These are phyloP conservation scores for Bos javanicus DNA, from an alignment of 2,113 vertebrate genomes.

Conservation along the genomic window DNA sequence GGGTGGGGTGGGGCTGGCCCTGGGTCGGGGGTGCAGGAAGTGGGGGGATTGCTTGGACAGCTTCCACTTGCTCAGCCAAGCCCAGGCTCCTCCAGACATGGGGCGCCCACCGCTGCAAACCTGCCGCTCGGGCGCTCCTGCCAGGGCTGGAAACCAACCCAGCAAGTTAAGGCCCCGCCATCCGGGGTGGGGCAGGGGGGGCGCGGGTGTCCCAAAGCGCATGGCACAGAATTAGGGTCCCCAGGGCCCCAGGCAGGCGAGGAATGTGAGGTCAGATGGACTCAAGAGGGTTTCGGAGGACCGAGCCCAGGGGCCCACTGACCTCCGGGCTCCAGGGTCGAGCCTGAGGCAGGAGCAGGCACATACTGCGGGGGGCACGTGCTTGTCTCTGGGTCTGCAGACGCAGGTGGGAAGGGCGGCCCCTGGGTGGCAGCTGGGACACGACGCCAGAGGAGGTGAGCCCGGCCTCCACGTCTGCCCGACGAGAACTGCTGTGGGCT, in stretches of 20 bases:
- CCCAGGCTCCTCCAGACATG: background rate
- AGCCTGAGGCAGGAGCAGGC: background rate
- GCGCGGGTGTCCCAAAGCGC: fast-evolving
- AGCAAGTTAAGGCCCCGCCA: background rate
- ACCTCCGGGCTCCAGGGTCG: fast-evolving
- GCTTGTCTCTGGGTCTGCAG: background rate
- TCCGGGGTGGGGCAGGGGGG: background rate
- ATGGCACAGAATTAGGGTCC: background rate
- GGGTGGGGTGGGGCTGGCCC: background rate
- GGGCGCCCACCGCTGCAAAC: no score
- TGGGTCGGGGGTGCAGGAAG: fast-evolving
- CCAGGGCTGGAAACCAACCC: no score
- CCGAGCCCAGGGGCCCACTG: background rate
- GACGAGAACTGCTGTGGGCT: background rate
- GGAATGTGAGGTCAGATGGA: background rate
- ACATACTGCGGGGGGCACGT: background rate
- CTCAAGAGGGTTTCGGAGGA: background rate
- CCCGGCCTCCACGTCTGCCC: background rate
- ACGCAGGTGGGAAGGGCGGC: no score
- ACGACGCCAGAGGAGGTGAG: background rate
- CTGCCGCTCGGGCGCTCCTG: background rate
- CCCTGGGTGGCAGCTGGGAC: fast-evolving
- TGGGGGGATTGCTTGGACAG: background rate
- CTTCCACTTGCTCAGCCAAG: background rate
- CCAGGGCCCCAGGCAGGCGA: background rate